Evolutionary conservation across 64 coral and sea anemone species (phyloP), one percentile per base, ranked within the genome.

Genomic region (Montipora sp.): DNA sequence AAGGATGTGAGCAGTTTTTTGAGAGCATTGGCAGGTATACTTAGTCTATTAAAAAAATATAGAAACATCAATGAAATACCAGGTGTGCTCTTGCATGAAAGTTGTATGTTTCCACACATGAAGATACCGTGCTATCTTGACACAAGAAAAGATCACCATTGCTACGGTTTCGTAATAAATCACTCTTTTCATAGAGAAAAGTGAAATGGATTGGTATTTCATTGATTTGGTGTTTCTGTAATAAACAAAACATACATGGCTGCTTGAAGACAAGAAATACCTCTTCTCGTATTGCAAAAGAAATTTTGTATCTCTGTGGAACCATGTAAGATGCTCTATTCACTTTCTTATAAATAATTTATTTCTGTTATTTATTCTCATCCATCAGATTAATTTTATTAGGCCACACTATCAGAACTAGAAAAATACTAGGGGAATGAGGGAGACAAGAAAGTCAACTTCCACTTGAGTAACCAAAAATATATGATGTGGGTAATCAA

Each of bases 1-100:
- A 71, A 71, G 20, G 68, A 71, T 71, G 21, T 71, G 67, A 71
- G 67, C 67, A 71, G 67, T 71, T 71, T 71, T 71, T 71, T 71
- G 67, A 71, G 67, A 71, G 68, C 68, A 8, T 71, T 71, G 68
- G 68, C 68, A 71, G 68, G 68, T 71, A 71, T 71, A 63, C 59
- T 63, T 63, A 21, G 8, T 21, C 68, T 71, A 71, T 71, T 7
- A 71, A 71, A 71, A 71, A 71, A 71, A 65, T 65, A 65, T 65
- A 71, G 0, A 71, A 71, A 71, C 68, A 71, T 71, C 68, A 71
- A 71, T 71, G 20, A 71, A 71, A 71, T 71, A 71, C 68, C 68
- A 71, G 4, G 68, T 71, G 68, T 71, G 68, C 19, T 22, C 21
- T 71, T 5, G 68, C 68, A 71, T 71, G 19, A 71, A 71, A 71